Conservation (phyloP, 2,797 vertebrate genomes). For the Sebastes minor region DNA sequence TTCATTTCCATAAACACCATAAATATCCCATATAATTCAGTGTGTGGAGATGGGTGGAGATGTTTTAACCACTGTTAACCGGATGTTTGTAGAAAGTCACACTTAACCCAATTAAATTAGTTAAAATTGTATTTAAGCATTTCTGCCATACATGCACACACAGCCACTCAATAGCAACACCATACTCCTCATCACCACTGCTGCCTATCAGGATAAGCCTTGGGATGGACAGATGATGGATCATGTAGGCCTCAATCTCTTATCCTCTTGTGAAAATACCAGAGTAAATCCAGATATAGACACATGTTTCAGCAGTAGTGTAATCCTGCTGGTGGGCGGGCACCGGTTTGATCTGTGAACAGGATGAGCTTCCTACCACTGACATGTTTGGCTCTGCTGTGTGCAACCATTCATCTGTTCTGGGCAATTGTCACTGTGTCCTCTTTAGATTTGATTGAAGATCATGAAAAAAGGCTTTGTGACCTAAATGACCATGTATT, state of each 20-base stretch:
- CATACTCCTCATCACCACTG: not conserved
- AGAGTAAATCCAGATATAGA: constrained; percentile 25
- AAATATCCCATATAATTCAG: not conserved
- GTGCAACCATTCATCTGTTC: constrained; percentile 1
- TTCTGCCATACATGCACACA: not conserved
- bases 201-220: constrained; percentile 25
- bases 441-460: not conserved
- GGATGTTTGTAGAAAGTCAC: not conserved
- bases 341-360: not conserved
- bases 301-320: constrained; percentile 18
- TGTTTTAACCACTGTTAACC: not conserved
- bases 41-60: not conserved
- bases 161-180: not conserved
- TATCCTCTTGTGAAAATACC: constrained; percentile 36
- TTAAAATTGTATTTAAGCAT: constrained; percentile 1
- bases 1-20: not conserved
- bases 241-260: constrained; percentile 20
- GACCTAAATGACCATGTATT: not conserved
- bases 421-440: not conserved
- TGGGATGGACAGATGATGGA: constrained; percentile 14
- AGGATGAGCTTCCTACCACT: constrained; percentile 9
- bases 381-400: constrained; percentile 19
- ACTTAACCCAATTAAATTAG: constrained; percentile 11
- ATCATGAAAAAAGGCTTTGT: not conserved
- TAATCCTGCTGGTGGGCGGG: constrained; percentile 30